Conservation (phyloP, 1,140 invertebrate species). For the Capitella teleta region DNA sequence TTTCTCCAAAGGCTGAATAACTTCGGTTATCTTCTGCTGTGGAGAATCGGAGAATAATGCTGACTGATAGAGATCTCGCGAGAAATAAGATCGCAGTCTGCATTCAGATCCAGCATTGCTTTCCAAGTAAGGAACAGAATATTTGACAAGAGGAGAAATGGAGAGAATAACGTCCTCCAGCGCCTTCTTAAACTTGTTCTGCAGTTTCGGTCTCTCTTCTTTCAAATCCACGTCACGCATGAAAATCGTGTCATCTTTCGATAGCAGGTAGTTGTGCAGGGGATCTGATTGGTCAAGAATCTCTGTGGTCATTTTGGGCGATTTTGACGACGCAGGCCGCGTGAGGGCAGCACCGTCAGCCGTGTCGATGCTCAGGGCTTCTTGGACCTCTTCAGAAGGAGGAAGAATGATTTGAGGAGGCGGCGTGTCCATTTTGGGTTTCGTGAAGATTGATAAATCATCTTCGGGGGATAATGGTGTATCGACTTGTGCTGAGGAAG, state of each 20-base stretch:
- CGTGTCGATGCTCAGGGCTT: background rate
- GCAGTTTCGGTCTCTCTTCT: conserved; percentile 1
- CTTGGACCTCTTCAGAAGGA: background rate
- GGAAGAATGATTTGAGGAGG: too few species aligned
- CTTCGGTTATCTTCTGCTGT: background rate
- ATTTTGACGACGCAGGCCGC: too few species aligned
- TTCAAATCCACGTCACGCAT: conserved; percentile 14
- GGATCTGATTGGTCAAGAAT: conserved; percentile 37
- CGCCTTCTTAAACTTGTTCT: conserved; percentile 59
- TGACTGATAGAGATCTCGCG: conserved; percentile 68
- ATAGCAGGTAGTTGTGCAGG: conserved; percentile 34
- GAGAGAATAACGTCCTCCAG: conserved; percentile 65
- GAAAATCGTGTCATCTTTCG: conserved; percentile 38
- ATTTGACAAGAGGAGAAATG: conserved; percentile 73
- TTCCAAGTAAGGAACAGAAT: conserved; percentile 76
- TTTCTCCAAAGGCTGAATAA: too few species aligned
- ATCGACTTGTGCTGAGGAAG: background rate
- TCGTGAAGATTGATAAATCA: background rate
- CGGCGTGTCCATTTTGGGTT: too few species aligned
- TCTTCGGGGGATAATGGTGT: background rate
- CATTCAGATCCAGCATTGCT: conserved; percentile 70
- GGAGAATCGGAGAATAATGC: conserved; percentile 28
- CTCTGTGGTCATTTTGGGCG: too few species aligned
- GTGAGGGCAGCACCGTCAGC: background rate
- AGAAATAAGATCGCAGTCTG: conserved; percentile 62